A percentile compares a stretch with the other conserved stretches of the same genome.
Evolutionary conservation across 2,888 invertebrate species (phyloP).

Genomic region (Dioctria rufipes): DNA sequence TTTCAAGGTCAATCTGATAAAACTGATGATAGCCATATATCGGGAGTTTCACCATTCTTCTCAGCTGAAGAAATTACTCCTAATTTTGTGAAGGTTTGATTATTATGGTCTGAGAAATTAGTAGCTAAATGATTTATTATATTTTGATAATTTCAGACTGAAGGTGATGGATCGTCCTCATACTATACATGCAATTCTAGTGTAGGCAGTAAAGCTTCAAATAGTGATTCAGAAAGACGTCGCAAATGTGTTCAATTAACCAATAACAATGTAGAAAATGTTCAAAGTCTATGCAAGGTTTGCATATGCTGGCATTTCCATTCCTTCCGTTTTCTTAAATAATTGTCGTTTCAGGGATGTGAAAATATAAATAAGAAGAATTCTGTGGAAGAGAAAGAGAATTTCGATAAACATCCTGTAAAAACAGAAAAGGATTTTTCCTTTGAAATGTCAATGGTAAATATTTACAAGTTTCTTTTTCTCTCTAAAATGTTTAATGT

Average conservation of each 20-base stretch:
- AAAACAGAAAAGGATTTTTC: slow-evolving; percentile 66
- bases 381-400: slow-evolving; percentile 66
- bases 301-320: slow-evolving; percentile 50
- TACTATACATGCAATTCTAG: slow-evolving; percentile 70
- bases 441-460: slow-evolving; percentile 70
- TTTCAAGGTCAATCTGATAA: slow-evolving; percentile 66
- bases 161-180: slow-evolving; percentile 64
- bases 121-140: not conserved
- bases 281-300: slow-evolving; percentile 62
- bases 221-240: not conserved
- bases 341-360: slow-evolving; percentile 65
- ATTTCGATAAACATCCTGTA: slow-evolving; percentile 64
- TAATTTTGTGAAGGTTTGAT: slow-evolving; percentile 32
- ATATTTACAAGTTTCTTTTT: slow-evolving; percentile 65
- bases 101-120: not conserved
- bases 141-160: slow-evolving; percentile 62
- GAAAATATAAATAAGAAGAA: slow-evolving; percentile 61
- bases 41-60: slow-evolving; percentile 83
- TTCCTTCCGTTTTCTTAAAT: not conserved
- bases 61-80: slow-evolving; percentile 77
- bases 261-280: slow-evolving; percentile 60
- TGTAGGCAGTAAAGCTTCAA: slow-evolving; percentile 65
- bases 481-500: slow-evolving; percentile 51
- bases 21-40: slow-evolving; percentile 74
- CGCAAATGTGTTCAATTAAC: slow-evolving; percentile 58